phyloP scores from a whole-genome alignment of 2,888 invertebrate species.

The Pachydiplax longipennis region DNA sequence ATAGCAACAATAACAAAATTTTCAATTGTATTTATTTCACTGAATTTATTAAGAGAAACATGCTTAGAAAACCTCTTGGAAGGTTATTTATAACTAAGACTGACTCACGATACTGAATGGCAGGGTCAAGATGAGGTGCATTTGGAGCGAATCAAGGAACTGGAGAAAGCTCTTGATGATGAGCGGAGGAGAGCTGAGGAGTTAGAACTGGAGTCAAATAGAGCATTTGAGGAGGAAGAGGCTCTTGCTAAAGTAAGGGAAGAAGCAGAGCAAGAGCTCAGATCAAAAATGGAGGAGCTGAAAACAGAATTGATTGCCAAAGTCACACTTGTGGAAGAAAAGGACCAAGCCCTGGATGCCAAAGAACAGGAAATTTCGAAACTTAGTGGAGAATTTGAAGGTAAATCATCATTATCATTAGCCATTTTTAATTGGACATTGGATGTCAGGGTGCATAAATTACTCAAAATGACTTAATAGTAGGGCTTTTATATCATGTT shows the following conservation, averaged over 20 bases:
- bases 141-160: slow-evolving; percentile 61
- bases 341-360: slow-evolving; percentile 46
- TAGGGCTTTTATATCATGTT: too few species aligned
- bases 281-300: slow-evolving; percentile 48
- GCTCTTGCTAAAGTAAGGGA: slow-evolving; percentile 61
- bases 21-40: too few species aligned
- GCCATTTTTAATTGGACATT: too few species aligned
- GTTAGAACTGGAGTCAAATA: slow-evolving; percentile 65
- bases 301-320: slow-evolving; percentile 47
- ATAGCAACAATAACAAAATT: too few species aligned
- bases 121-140: slow-evolving; percentile 63
- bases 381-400: background rate
- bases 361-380: background rate
- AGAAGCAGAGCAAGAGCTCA: slow-evolving; percentile 51
- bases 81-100: too few species aligned
- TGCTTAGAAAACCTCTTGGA: too few species aligned
- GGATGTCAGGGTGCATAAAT: too few species aligned
- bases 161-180: slow-evolving; percentile 61
- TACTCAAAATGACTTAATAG: too few species aligned
- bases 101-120: background rate
- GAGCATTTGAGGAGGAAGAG: slow-evolving; percentile 71
- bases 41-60: too few species aligned
- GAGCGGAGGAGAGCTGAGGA: slow-evolving; percentile 61
- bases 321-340: slow-evolving; percentile 43
- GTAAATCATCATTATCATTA: too few species aligned